phyloP scores from a whole-genome alignment of 1,140 invertebrate species.

The Gonioctena quinquepunctata region DNA sequence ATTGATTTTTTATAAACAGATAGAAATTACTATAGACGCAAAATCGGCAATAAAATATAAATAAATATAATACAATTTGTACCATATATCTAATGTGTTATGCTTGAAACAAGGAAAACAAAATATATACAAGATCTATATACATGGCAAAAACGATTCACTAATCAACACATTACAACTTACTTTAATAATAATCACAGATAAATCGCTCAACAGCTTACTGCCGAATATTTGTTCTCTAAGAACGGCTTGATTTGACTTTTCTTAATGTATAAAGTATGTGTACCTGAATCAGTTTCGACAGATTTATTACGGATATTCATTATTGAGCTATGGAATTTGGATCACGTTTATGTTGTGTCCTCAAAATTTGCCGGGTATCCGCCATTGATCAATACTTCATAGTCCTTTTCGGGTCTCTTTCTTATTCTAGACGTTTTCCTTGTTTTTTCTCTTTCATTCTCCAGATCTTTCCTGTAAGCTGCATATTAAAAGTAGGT shows the following conservation, averaged over 20 bases:
- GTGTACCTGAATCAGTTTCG: background rate
- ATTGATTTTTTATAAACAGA: too few relatives aligned
- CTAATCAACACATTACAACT: background rate
- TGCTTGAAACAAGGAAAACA: background rate
- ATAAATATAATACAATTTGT: conserved; percentile 5
- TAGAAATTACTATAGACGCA: too few relatives aligned
- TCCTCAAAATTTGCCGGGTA: background rate
- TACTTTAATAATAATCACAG: background rate
- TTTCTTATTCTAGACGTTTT: background rate
- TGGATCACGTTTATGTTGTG: too few relatives aligned
- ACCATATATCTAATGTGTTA: background rate
- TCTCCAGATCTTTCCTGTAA: background rate
- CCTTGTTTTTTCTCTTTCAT: background rate
- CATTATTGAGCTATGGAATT: too few relatives aligned
- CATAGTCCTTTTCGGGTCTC: background rate
- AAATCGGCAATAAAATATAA: too few relatives aligned
- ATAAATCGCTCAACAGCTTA: background rate
- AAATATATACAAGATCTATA: background rate
- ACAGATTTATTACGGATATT: too few relatives aligned
- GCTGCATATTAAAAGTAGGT: too few relatives aligned
- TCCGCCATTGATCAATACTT: background rate
- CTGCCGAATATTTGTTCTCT: background rate
- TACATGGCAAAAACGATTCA: background rate
- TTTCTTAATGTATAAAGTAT: too few relatives aligned
- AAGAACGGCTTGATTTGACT: background rate